These are phyloP conservation scores for Lepidostoma basale DNA, from an alignment of 1,140 invertebrate genomes.

Conservation along the genomic window DNA sequence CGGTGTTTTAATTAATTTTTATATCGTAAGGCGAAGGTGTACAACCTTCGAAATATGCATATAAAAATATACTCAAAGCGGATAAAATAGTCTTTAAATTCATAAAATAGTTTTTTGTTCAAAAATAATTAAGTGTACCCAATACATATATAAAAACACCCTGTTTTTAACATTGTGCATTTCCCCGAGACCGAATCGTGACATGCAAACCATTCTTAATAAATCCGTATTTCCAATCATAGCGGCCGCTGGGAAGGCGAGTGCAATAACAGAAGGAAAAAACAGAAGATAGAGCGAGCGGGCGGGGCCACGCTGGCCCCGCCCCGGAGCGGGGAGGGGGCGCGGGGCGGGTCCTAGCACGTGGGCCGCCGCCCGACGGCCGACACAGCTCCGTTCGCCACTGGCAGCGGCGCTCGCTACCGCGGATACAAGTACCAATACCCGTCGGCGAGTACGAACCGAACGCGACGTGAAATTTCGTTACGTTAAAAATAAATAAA, in stretches of 20 bases:
- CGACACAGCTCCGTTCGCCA: conserved; percentile 25
- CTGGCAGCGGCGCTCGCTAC: conserved; percentile 27
- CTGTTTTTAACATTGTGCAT: neutral
- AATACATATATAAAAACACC: neutral
- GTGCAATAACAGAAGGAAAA: conserved; percentile 20
- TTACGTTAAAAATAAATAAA: too few species aligned
- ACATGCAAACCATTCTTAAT: conserved; percentile 7
- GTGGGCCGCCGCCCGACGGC: conserved; percentile 14
- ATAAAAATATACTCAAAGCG: too few species aligned
- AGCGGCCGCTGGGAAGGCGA: conserved; percentile 9
- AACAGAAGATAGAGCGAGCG: conserved; percentile 1
- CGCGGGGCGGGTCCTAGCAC: conserved; percentile 17
- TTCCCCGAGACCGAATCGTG: neutral
- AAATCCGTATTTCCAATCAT: conserved; percentile 28
- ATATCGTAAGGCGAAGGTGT: too few species aligned
- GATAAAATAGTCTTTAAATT: too few species aligned
- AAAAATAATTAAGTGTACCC: too few species aligned
- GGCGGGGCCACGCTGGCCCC: neutral
- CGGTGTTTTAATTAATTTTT: too few species aligned
- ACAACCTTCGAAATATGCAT: too few species aligned
- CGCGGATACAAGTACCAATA: conserved; percentile 24
- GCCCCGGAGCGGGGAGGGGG: neutral
- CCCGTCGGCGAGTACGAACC: conserved; percentile 2
- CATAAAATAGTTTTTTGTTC: too few species aligned
- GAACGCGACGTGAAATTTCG: conserved; percentile 27